These are phyloP conservation scores for Amphiprion ocellaris DNA, from an alignment of 2,113 vertebrate species.

Conservation along the genomic window DNA sequence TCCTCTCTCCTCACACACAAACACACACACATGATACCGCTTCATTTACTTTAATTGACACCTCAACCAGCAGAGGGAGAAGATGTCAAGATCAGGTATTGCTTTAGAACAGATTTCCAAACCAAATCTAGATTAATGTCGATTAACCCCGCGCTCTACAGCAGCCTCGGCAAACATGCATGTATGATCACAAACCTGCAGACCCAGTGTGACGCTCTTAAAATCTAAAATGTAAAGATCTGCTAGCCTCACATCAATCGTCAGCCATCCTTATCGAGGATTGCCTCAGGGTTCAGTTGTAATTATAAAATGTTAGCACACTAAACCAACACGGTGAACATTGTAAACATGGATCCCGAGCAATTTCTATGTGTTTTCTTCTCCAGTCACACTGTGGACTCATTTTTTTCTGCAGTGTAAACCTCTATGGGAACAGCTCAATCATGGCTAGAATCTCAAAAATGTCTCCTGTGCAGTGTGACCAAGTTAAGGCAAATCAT, in stretches of 20 bases:
- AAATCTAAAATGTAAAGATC: background rate
- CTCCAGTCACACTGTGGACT: no score
- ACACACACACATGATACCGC: background rate
- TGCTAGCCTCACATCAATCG: background rate
- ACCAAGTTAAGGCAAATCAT: no score
- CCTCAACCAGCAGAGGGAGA: background rate
- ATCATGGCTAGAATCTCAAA: no score
- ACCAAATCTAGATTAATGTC: constrained; percentile 8
- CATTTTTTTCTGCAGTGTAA: no score
- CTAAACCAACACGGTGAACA: background rate
- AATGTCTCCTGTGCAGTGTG: no score
- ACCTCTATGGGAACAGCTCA: no score
- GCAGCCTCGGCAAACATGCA: background rate
- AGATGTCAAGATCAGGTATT: background rate
- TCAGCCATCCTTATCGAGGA: background rate
- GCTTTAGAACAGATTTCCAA: background rate
- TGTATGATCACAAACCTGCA: background rate
- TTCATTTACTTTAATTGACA: constrained; percentile 35
- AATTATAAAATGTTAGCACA: background rate
- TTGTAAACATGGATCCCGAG: background rate
- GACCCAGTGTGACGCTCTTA: background rate
- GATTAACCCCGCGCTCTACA: constrained; percentile 7
- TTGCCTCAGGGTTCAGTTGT: background rate
- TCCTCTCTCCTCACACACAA: background rate
- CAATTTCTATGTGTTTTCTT: no score